These are phyloP conservation scores for Harlomillsia oculata DNA, from an alignment of 1,140 invertebrate species.

Conservation along the genomic window DNA sequence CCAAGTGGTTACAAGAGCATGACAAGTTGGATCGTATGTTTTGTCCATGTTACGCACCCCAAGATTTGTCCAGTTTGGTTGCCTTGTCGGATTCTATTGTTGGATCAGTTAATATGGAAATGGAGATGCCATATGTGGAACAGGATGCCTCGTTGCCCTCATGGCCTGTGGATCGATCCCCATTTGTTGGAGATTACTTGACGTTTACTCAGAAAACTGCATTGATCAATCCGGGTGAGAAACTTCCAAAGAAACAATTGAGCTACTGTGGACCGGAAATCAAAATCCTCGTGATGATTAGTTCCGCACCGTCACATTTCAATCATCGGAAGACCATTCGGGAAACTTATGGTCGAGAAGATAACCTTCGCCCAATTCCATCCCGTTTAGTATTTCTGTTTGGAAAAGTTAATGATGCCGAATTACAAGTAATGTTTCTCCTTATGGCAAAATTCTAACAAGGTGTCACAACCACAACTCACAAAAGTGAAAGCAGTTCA, in stretches of 20 bases:
- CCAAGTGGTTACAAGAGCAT: neutral
- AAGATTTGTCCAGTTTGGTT: neutral
- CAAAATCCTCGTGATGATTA: conserved; percentile 15
- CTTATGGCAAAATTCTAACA: no score
- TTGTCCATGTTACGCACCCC: no score
- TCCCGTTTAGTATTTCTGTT: conserved; percentile 7
- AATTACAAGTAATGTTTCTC: neutral
- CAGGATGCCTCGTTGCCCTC: neutral
- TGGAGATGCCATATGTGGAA: neutral
- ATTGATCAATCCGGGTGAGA: neutral
- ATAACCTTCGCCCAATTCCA: neutral
- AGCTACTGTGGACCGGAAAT: neutral
- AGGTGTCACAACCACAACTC: no score
- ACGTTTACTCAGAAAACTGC: neutral
- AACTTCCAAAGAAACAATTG: neutral
- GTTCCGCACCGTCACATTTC: conserved; percentile 7
- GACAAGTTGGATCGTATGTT: neutral
- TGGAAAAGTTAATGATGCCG: neutral
- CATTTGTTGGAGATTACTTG: conserved; percentile 12
- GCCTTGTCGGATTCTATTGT: neutral
- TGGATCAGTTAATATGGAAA: neutral
- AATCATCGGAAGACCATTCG: conserved; percentile 4
- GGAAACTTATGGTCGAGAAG: conserved; percentile 1
- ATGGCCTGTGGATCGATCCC: conserved; percentile 7
- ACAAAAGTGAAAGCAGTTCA: neutral